Conservation (phyloP, 2,113 vertebrate genomes). For the Petaurus breviceps region DNA sequence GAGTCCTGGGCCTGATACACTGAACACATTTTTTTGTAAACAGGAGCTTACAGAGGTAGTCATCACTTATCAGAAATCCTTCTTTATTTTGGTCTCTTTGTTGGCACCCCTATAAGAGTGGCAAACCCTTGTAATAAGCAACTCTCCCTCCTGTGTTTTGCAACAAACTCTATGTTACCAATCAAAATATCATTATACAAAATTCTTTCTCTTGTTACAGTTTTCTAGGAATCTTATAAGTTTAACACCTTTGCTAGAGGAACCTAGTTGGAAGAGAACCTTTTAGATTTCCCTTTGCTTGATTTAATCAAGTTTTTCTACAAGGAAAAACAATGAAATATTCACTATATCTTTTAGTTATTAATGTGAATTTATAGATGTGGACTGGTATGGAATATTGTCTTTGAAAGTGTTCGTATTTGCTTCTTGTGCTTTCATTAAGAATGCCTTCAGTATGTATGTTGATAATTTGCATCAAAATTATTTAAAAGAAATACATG, state of each 20-base stretch:
- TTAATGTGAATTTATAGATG: not conserved
- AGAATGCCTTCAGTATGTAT: not conserved
- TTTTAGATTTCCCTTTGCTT: not conserved
- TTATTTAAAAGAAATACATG: not conserved
- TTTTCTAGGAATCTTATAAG: not conserved
- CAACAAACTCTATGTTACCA: not conserved
- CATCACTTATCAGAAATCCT: not conserved
- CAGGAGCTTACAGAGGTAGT: not conserved
- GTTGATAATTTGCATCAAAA: not conserved
- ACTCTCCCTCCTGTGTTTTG: not conserved
- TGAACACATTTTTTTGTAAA: not conserved
- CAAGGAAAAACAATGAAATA: not conserved
- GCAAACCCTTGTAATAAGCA: not conserved
- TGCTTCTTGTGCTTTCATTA: not conserved
- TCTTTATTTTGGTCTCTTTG: not conserved
- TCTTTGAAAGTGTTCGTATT: not conserved
- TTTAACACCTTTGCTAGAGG: not conserved
- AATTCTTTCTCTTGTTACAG: not conserved
- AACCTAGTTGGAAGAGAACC: not conserved
- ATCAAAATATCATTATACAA: not conserved
- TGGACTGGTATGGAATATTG: not conserved
- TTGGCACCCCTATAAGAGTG: not conserved
- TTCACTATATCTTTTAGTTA: not conserved
- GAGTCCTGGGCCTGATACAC: not conserved
- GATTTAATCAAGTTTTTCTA: not conserved